phyloP scores from a whole-genome alignment of 2,797 vertebrate species.

The Aotus griseimembra region DNA sequence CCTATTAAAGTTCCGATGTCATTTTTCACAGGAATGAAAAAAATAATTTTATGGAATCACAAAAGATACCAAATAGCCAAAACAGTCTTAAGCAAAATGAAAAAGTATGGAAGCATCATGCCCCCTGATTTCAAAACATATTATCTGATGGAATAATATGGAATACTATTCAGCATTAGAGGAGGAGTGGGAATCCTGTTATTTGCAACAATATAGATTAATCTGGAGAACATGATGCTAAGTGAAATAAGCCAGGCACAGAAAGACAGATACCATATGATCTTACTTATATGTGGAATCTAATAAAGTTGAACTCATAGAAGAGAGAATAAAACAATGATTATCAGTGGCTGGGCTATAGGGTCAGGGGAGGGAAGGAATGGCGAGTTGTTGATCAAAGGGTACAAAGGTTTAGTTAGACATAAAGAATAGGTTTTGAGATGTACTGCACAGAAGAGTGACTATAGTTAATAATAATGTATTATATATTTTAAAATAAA shows the following conservation, averaged over 20 bases:
- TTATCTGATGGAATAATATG: background rate
- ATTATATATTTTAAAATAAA: background rate
- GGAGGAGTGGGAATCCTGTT: background rate
- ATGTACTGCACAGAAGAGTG: background rate
- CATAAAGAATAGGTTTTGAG: background rate
- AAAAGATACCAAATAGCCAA: too few species aligned
- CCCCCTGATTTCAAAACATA: too few species aligned
- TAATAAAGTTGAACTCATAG: background rate
- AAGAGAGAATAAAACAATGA: background rate
- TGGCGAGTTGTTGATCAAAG: background rate
- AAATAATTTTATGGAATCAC: too few species aligned
- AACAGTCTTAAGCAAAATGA: too few species aligned
- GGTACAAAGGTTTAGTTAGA: background rate
- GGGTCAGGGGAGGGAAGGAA: background rate
- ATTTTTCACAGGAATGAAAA: too few species aligned
- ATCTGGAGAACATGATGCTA: background rate
- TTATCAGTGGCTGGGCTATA: background rate
- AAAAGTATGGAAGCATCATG: too few species aligned
- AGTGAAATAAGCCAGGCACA: background rate
- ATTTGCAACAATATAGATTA: background rate
- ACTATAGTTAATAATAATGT: background rate
- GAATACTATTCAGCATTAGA: background rate
- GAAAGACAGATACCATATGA: background rate
- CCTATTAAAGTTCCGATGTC: too few species aligned
- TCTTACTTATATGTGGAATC: background rate